A percentile compares a stretch with the other conserved stretches of the same genome.
Evolutionary conservation across 2,113 vertebrate species (phyloP).

Genomic region (Jaculus jaculus): DNA sequence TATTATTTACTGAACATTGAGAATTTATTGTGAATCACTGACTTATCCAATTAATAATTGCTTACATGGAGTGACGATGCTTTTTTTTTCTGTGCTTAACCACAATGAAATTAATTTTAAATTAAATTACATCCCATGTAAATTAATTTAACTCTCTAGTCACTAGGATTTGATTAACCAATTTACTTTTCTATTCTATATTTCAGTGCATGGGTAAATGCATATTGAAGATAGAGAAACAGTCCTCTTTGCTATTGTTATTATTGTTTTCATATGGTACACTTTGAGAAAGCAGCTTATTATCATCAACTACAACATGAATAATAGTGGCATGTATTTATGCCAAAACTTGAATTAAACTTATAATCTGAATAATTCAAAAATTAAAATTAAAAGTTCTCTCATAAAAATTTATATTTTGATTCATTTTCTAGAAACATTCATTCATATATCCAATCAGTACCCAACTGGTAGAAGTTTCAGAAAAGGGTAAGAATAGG

Average conservation of each 20-base stretch:
- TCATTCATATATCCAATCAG: background rate
- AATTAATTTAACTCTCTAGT: background rate
- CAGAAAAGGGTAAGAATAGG: background rate
- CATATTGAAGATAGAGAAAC: background rate
- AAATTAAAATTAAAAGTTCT: background rate
- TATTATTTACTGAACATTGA: background rate
- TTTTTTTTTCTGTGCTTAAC: background rate
- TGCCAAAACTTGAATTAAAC: background rate
- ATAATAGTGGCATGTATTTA: background rate
- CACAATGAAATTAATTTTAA: background rate
- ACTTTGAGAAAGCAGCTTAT: background rate
- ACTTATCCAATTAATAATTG: background rate
- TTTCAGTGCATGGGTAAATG: background rate
- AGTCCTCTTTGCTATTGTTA: background rate
- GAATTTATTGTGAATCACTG: background rate
- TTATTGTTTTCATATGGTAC: background rate
- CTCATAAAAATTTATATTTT: background rate
- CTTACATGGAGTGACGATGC: background rate
- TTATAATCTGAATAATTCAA: background rate
- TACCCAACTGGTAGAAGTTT: background rate
- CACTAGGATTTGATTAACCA: background rate
- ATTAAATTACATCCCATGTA: background rate
- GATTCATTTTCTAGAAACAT: background rate
- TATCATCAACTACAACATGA: background rate
- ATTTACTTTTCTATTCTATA: background rate